Conservation (phyloP, 2,113 vertebrate species). For the Chaetura pelagica region DNA sequence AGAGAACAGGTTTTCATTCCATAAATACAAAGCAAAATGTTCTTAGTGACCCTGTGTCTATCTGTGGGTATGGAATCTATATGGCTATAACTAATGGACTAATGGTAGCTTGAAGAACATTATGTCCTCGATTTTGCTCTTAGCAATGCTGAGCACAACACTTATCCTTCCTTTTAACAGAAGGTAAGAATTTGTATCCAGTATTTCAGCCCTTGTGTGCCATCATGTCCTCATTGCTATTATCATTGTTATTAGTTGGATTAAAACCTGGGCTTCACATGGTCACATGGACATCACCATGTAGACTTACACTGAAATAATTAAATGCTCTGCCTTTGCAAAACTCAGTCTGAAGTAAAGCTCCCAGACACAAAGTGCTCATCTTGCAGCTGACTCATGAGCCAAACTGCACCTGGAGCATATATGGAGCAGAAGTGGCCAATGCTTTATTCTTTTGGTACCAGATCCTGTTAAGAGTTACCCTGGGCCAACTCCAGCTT, state of each 20-base stretch:
- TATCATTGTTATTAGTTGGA: background rate
- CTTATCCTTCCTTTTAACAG: background rate
- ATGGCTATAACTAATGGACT: background rate
- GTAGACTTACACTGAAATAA: background rate
- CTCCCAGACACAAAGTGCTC: rapidly evolving
- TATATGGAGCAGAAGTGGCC: rapidly evolving
- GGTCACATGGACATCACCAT: rapidly evolving
- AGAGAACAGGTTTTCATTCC: background rate
- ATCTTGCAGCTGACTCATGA: background rate
- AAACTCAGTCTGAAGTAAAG: background rate
- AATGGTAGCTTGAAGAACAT: background rate
- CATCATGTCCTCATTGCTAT: background rate
- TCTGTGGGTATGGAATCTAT: background rate
- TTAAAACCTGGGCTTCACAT: background rate
- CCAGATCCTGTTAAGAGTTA: background rate
- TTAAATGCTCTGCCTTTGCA: rapidly evolving
- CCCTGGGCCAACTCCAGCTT: background rate
- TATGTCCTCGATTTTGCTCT: background rate
- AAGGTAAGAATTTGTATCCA: background rate
- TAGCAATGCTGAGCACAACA: background rate
- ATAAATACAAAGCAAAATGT: background rate
- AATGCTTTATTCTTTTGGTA: rapidly evolving
- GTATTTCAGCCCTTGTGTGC: background rate
- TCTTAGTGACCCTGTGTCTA: background rate
- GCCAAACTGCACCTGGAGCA: background rate